These are phyloP conservation scores for Orthosia cruda DNA, from an alignment of 2,888 invertebrate genomes.

Conservation along the genomic window DNA sequence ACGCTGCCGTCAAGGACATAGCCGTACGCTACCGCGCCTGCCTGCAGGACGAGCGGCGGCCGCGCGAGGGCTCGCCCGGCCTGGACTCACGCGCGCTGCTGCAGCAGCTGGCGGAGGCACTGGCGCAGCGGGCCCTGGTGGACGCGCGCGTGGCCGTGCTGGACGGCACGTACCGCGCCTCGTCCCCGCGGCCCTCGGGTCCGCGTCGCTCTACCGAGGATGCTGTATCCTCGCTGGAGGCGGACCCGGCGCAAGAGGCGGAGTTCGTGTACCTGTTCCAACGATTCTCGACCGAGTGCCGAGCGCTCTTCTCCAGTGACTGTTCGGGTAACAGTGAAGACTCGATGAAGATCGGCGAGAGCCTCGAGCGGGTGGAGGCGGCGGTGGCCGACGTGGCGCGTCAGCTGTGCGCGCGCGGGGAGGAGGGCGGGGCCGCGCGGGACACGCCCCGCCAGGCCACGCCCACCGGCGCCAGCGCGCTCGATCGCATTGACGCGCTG, in stretches of 20 bases:
- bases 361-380: conserved; percentile 90
- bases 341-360: conserved; percentile 91
- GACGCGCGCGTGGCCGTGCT: conserved; percentile 95
- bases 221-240: conserved; percentile 88
- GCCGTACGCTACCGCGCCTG: conserved; percentile 93
- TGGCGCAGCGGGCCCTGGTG: conserved; percentile 89
- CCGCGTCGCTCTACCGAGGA: conserved; percentile 80
- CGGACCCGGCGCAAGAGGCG: conserved; percentile 92
- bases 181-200: conserved; percentile 65
- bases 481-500: conserved; percentile 86
- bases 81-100: conserved; percentile 78
- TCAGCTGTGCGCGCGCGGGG: conserved; percentile 79
- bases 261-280: conserved; percentile 94
- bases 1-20: conserved; percentile 93
- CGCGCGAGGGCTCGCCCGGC: conserved; percentile 83
- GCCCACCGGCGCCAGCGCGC: conserved; percentile 67
- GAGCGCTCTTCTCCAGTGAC: conserved; percentile 91
- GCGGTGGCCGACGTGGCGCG: conserved; percentile 86
- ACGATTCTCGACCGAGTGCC: conserved; percentile 93
- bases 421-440: conserved; percentile 58
- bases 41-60: conserved; percentile 82
- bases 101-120: conserved; percentile 77
- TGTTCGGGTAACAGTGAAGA: conserved; percentile 91
- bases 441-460: conserved; percentile 34
- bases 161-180: conserved; percentile 91